These are phyloP conservation scores for Cyprinodon variegatus DNA, from an alignment of 2,113 vertebrate genomes.

Conservation along the genomic window DNA sequence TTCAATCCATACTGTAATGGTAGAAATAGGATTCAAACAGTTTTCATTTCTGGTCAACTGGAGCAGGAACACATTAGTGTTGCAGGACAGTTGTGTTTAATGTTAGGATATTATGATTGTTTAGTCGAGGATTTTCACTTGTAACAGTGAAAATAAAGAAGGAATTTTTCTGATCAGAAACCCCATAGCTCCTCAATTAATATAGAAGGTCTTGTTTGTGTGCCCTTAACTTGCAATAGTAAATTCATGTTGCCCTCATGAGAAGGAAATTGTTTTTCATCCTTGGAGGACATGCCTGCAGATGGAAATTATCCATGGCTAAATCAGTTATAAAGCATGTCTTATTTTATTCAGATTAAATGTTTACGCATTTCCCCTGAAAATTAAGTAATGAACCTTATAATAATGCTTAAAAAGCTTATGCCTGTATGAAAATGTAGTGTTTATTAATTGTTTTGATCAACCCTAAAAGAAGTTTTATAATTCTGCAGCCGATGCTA, in stretches of 20 bases:
- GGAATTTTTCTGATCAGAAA: not conserved
- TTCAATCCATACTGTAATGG: not conserved
- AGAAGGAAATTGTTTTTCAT: no score
- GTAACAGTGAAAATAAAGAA: not conserved
- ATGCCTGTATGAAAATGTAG: fast-evolving
- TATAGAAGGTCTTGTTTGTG: no score
- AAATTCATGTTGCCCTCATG: no score
- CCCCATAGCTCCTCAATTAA: not conserved
- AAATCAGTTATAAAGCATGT: no score
- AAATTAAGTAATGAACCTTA: no score
- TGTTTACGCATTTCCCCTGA: not conserved
- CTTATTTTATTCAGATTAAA: no score
- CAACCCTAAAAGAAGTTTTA: not conserved
- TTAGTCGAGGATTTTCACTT: not conserved
- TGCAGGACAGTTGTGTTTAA: not conserved
- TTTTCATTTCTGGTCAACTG: not conserved
- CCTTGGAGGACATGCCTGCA: no score
- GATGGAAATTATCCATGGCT: no score
- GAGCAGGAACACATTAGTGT: not conserved
- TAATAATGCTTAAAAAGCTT: not conserved
- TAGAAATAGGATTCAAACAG: not conserved
- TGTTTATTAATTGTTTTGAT: not conserved
- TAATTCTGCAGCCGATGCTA: not conserved
- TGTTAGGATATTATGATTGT: not conserved
- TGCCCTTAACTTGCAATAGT: no score